Evolutionary conservation across 1,140 invertebrate genomes (phyloP), one percentile per base, ranked within the genome.

Genomic region (Meloidogyne exigua): DNA sequence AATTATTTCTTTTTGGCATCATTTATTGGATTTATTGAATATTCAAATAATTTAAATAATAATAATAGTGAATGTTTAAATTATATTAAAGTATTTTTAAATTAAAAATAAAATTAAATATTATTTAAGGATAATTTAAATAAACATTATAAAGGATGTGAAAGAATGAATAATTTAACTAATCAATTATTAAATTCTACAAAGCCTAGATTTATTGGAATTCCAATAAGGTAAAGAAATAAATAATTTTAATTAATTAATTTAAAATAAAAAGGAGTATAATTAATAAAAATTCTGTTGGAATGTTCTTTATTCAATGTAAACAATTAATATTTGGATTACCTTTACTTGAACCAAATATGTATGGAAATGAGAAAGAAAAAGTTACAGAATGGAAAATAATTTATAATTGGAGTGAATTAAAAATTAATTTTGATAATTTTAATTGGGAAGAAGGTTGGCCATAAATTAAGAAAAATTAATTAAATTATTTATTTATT

Each of bases 241-340:
- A n/a, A n/a, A 44, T 13, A 2, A 57, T n/a, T n/a, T n/a, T 3
- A 32, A 32, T 32, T 32, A 32, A 32, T 57, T 57, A n/a, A n/a
- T 57, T 57, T 49, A n/a, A 39, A 7, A n/a, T n/a, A 0, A 57
- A 57, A 18, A 57, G 49, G 13, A 57, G 49, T 57, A 7, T 57
- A 57, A 57, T 57, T n/a, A 57, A 57, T 57, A n/a, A n/a, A n/a
- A 57, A 57, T 57, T n/a, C 49, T 57, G 49, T 57, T 57, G 49
- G 49, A 57, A 57, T 57, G 49, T 57, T 57, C 21, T 57, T 57
- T 57, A n/a, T n/a, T 57, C n/a, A 18, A 9, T 57, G 49, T 57
- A n/a, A 57, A n/a, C 4, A n/a, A 9, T 9, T n/a, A n/a, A 57
- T 57, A 57, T 57, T 57, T 57, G 49, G 49, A 57, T 57, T 57